These are phyloP conservation scores for Drosophila biarmipes DNA, from an alignment of 1,140 invertebrate genomes.

Conservation along the genomic window DNA sequence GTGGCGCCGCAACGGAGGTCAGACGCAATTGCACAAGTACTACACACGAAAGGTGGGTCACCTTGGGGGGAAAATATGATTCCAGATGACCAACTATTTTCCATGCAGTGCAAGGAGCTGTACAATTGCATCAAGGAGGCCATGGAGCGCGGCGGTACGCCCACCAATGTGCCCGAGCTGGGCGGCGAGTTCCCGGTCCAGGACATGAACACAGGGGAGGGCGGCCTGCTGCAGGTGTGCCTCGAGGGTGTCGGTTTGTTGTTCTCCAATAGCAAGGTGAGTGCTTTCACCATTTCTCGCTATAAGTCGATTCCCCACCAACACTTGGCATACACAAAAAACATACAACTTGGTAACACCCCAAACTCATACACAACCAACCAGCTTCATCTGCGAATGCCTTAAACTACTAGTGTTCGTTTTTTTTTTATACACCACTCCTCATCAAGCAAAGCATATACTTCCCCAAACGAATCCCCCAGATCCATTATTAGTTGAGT, in stretches of 20 bases:
- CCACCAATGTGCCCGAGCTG: conserved; percentile 92
- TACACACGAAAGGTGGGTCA: conserved; percentile 97
- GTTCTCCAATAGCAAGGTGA: conserved; percentile 99
- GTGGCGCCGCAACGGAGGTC: conserved; percentile 94
- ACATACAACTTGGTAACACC: conserved; percentile 20
- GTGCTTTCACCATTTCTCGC: conserved; percentile 30
- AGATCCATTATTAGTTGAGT: conserved; percentile 11
- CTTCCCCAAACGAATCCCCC: conserved; percentile 16
- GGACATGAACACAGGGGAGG: conserved; percentile 97
- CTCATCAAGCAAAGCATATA: conserved; percentile 31
- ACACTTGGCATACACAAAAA: conserved; percentile 35
- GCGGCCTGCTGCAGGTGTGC: conserved; percentile 98
- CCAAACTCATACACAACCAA: conserved; percentile 23
- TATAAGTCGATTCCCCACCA: conserved; percentile 3
- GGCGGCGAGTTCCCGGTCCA: conserved; percentile 99
- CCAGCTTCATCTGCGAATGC: conserved; percentile 16
- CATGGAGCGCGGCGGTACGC: conserved; percentile 97
- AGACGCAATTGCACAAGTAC: conserved; percentile 98
- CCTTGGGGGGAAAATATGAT: neutral
- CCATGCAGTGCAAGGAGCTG: conserved; percentile 95
- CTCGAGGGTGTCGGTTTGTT: conserved; percentile 99
- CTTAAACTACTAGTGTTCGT: conserved; percentile 33
- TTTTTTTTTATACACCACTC: conserved; percentile 9
- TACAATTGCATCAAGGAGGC: conserved; percentile 99
- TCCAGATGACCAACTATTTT: neutral